Percentiles rank a stretch among this genome's conserved stretches.
Evolutionary conservation across 2,797 vertebrate species (phyloP).

Genomic region (Eutrigla gurnardus): DNA sequence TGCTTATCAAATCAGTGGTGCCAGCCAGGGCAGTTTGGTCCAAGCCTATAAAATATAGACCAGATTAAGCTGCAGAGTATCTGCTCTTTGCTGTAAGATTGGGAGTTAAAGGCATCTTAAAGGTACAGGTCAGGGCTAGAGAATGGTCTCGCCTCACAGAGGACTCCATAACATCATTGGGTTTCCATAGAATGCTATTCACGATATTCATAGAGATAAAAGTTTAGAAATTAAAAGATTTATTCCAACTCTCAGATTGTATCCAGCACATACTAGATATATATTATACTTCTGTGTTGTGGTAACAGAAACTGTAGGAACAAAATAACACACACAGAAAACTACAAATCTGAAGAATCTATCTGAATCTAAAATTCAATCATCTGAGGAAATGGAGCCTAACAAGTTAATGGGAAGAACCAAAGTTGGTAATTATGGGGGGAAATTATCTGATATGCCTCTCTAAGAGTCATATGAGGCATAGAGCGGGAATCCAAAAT

Average conservation of each 20-base stretch:
- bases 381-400: conserved; percentile 66
- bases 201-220: conserved; percentile 6
- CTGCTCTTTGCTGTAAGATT: not conserved
- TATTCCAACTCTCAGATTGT: conserved; percentile 1
- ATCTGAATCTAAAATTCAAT: conserved; percentile 58
- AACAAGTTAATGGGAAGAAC: conserved; percentile 54
- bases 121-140: not conserved
- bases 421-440: conserved; percentile 63
- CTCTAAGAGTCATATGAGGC: conserved; percentile 52
- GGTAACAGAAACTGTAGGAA: conserved; percentile 2
- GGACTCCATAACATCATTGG: not conserved
- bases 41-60: not conserved
- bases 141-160: not conserved
- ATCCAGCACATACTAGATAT: not conserved
- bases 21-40: not conserved
- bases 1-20: too few relatives aligned
- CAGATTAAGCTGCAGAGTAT: not conserved
- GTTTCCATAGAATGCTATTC: too few relatives aligned
- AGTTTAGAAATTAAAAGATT: conserved; percentile 6
- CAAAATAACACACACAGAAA: conserved; percentile 43
- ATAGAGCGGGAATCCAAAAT: conserved; percentile 35
- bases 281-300: not conserved
- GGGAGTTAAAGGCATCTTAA: conserved; percentile 1
- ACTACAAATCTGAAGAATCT: conserved; percentile 35
- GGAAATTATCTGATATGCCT: conserved; percentile 59